Evolutionary conservation across 2,797 vertebrate genomes (phyloP), one percentile per base, ranked within the genome.

Genomic region (Poeciliopsis infans): DNA sequence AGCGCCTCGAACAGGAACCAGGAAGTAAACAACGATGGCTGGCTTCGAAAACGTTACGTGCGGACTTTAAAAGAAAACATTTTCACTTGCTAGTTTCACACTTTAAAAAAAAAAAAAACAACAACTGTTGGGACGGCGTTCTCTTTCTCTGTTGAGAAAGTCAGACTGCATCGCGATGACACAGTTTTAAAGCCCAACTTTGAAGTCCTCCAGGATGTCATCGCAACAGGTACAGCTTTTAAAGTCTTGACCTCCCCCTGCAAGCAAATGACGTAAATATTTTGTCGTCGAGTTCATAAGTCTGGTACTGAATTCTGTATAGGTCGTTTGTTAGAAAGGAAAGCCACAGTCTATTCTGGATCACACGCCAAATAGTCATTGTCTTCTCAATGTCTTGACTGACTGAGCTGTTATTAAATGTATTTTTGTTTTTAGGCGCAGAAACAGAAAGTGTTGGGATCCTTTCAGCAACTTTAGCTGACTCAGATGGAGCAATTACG

Each of bases 21-120:
- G 93, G 94, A 95, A 95, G 88, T 91, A 88, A 95, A 94, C 85
- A 92, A 76, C 66, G 16, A 86, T 75, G 83, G 43, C 68, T 71
- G 68, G 1, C 68, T 28, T 71, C 25, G 43, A 18, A 46, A 45
- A n/a, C 6, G 49, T 7, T 41, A 5, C 2, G 7, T 23, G 23
- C 25, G 12, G 2, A 12, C 28, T 12, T 2, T 2, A 47, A n/a
- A 51, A 66, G 46, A 31, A 64, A 82, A 69, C 2, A 2, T 7
- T 16, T 55, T 7, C 7, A 6, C n/a, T 6, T 3, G 80, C 0
- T 51, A 0, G n/a, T 71, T 28, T 0, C 13, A 13, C 31, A 23
- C 43, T 12, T 18, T 4, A 1, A 1, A 43, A 53, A 51, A 31
- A 31, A 31, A 31, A 31, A 1, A 31, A 31, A 31, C 31, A 31